Evolutionary conservation across 2,797 vertebrate genomes (phyloP), one percentile per base, ranked within the genome.

Genomic region (Spondyliosoma cantharus): DNA sequence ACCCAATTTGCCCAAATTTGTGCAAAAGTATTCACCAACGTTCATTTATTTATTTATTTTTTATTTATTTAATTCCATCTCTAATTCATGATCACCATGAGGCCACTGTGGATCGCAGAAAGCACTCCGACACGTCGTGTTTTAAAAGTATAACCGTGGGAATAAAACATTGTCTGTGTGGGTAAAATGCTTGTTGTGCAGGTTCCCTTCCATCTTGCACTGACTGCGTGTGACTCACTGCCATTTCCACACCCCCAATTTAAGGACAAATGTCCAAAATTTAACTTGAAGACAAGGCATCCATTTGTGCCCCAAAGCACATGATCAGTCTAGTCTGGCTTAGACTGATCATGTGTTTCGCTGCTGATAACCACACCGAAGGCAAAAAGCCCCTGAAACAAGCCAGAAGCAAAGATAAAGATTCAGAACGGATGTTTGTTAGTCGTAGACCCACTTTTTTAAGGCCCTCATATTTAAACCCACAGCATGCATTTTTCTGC

Each of bases 1-100:
- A 37, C 20, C 43, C 66, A 19, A 20, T 75, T 75, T 52, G 12
- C 13, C 48, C 17, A 67, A n/a, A 22, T 75, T 81, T 58, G 49
- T 76, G 0, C 29, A 25, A 64, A 74, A 20, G n/a, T 3, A 74
- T 27, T 52, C 4, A 5, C 17, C 11, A 6, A 53, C 0, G 15
- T 45, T 57, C 68, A n/a, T 56, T 71, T 29, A 32, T 32, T 32
- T 22, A 32, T 32, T 32, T 32, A 27, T 37, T 37, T 32, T 32
- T 32, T 29, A 3, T 29, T 29, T 29, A 3, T 29, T 29, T 5
- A 37, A 48, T 7, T 62, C 0, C 12, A 0, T 61, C 48, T 83
- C 1, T 7, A 57, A 61, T 71, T 61, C 11, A 27, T 64, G 13
- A 9, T 24, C 0, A 12, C 43, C 3, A 3, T 56, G 25, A 52